Evolutionary conservation across 2,888 invertebrate species (phyloP).

Genomic region (Troilus luridus): DNA sequence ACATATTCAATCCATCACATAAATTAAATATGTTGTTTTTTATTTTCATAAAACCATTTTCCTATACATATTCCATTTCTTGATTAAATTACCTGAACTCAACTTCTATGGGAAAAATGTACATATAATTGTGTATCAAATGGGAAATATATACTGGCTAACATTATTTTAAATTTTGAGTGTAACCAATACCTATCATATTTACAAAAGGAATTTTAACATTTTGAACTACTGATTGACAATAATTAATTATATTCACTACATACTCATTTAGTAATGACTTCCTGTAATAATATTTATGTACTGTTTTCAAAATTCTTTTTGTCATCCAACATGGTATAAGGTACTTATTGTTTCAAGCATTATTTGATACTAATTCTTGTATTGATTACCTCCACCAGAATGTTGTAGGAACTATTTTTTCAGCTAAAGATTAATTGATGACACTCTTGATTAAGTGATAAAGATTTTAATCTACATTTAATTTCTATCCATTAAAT

Average conservation of each 20-base stretch:
- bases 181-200: neutral
- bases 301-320: neutral
- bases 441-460: no score
- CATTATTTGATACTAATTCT: no score
- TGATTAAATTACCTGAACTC: no score
- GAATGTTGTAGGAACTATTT: no score
- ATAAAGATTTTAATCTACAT: no score
- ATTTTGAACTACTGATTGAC: neutral
- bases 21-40: no score
- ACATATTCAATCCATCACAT: no score
- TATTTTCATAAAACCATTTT: no score
- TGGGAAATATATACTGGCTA: neutral
- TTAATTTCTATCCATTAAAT: neutral
- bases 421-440: no score
- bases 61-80: no score
- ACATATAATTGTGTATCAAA: neutral
- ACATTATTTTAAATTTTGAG: neutral
- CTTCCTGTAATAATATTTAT: neutral
- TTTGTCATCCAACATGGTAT: neutral
- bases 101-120: neutral
- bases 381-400: no score
- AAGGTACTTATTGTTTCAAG: no score
- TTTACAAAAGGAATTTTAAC: neutral
- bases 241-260: neutral
- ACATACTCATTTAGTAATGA: neutral